These are phyloP conservation scores for Erpetoichthys calabaricus DNA, from an alignment of 2,797 vertebrate species.

Conservation along the genomic window DNA sequence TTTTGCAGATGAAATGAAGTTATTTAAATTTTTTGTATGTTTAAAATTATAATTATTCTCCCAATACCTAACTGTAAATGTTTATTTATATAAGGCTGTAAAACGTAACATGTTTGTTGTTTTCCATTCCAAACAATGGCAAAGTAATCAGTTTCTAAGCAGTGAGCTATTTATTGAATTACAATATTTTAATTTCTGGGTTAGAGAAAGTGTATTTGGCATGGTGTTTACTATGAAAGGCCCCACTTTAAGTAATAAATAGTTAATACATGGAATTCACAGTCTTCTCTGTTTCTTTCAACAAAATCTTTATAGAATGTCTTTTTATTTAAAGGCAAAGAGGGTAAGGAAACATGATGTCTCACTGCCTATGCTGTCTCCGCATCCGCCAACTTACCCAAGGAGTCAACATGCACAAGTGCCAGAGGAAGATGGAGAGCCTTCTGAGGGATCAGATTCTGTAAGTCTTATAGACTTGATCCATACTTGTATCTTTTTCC, in stretches of 20 bases:
- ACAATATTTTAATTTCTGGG: no score
- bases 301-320: not conserved
- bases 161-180: no score
- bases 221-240: not conserved
- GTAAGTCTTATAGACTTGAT: slow-evolving; percentile 43
- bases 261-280: not conserved
- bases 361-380: slow-evolving; percentile 36
- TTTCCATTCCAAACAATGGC: no score
- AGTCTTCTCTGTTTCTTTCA: not conserved
- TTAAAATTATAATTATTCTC: no score
- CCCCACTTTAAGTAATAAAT: no score
- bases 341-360: slow-evolving; percentile 45
- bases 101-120: no score
- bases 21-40: no score
- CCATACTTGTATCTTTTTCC: not conserved
- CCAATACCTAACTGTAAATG: no score
- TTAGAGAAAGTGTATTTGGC: no score
- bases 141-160: no score
- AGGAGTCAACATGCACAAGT: slow-evolving; percentile 29
- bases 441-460: slow-evolving; percentile 42
- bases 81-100: no score
- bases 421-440: slow-evolving; percentile 38
- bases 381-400: slow-evolving; percentile 53
- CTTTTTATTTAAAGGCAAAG: slow-evolving; percentile 46
- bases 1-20: no score